A percentile compares a stretch with the other conserved stretches of the same genome.
phyloP scores from a whole-genome alignment of 2,888 invertebrate species.

The Nymphalis polychloros region DNA sequence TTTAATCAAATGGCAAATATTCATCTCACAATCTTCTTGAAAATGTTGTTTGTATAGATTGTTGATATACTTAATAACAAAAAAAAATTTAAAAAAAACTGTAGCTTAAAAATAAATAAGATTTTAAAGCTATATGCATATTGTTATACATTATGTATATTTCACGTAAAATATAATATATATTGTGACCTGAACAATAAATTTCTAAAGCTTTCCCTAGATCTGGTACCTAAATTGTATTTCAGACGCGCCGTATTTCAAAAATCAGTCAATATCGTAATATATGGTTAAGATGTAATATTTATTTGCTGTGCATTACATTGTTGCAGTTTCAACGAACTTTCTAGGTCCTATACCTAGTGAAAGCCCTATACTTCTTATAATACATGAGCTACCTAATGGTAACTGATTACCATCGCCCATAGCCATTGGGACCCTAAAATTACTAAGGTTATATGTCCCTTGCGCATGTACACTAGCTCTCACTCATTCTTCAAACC shows the following conservation, averaged over 20 bases:
- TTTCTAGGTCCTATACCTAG: not conserved
- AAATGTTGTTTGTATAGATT: not conserved
- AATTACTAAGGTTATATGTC: too few species aligned
- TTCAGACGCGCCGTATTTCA: not conserved
- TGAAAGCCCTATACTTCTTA: too few species aligned
- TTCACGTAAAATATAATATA: not conserved
- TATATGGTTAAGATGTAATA: conserved; percentile 1
- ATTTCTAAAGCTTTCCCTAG: not conserved
- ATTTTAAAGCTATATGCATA: too few species aligned
- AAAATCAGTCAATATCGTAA: conserved; percentile 1
- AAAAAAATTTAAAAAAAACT: too few species aligned
- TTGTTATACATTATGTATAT: too few species aligned
- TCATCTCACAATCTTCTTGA: not conserved
- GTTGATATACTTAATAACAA: not conserved
- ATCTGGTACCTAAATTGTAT: not conserved
- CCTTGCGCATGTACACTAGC: too few species aligned
- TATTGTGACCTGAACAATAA: not conserved
- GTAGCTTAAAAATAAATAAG: too few species aligned
- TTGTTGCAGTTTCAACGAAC: not conserved
- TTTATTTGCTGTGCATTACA: not conserved
- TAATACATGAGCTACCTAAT: too few species aligned
- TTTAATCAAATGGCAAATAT: not conserved
- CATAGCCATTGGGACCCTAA: too few species aligned
- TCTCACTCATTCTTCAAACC: too few species aligned
- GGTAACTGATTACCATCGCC: too few species aligned